Evolutionary conservation across 2,797 vertebrate species (phyloP).

Genomic region (Sphenopsis melanotis): DNA sequence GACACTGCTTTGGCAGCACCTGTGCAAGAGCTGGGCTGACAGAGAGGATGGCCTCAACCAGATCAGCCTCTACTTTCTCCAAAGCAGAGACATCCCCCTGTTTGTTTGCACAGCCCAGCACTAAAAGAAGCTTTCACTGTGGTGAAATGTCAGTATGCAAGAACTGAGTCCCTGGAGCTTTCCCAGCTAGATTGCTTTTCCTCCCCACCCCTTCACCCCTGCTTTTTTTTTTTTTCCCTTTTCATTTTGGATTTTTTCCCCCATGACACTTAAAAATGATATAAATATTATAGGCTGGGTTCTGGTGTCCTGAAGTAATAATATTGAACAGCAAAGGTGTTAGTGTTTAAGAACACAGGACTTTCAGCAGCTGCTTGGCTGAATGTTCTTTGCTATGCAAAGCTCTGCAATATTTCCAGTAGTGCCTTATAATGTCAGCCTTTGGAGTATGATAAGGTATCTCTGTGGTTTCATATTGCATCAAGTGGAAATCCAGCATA

Average conservation of each 20-base stretch:
- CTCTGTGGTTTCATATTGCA: slow-evolving; percentile 51
- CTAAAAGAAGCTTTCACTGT: not conserved
- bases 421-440: slow-evolving; percentile 34
- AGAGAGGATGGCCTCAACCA: too few species aligned
- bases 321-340: not conserved
- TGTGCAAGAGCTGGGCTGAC: not conserved
- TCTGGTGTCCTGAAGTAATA: not conserved
- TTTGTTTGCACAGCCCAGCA: not conserved
- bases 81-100: not conserved
- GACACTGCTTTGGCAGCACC: not conserved
- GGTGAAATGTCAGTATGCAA: not conserved
- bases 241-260: not conserved
- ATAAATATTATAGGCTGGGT: not conserved
- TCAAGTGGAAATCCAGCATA: slow-evolving; percentile 58
- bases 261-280: not conserved
- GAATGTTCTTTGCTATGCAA: slow-evolving; percentile 19
- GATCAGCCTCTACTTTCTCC: not conserved
- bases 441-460: slow-evolving; percentile 56
- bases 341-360: not conserved
- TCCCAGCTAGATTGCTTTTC: not conserved
- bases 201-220: not conserved
- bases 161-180: not conserved
- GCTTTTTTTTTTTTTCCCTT: not conserved
- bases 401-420: slow-evolving; percentile 49
- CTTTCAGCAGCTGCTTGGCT: not conserved